Base-by-base conservation (phyloP, 2,113 vertebrate species). In the Salvelinus alpinus region DNA sequence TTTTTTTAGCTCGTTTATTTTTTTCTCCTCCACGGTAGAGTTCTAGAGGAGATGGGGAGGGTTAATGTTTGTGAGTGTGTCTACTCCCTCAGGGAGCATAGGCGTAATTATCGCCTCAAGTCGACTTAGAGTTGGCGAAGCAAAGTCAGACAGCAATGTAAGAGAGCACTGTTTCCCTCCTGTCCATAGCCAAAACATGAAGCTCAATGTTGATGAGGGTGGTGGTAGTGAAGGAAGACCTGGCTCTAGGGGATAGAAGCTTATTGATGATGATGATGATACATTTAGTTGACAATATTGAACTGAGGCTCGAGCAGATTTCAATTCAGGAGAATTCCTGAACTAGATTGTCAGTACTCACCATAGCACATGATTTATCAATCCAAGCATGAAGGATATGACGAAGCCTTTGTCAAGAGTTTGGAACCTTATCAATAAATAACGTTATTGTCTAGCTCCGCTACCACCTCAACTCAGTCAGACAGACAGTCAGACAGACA, bases 1-100 rank as follows among this genome's bases (percentile, higher is more conserved):
- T 93, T 92, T 91, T 89, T 87, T 91, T 91, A 87, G 76, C 78
- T 78, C 64, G 54, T 84, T 65, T 82, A 54, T 73, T 72, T 71
- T 68, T 65, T 44, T 25, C 48, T 18, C 8, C 54, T 69, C 73
- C 76, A 76, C 80, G 86, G 82, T 84, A 83, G 38, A 80, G 79
- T 73, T 80, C 51, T 54, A 54, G 16, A 18, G 51, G 3, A 18
- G 51, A 54, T 16, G 51, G 51, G 18, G 65, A 47, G 62, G 51
- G 72, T 83, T 85, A 64, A 77, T 91, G 85, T 92, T 88, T 89
- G 57, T 60, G 78, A 74, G 77, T 79, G 8, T 83, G 84, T 85
- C 76, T 78, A 81, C 70, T 80, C 73, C 71, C 82, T 72, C 25
- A 59, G 84, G 86, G 82, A 31, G 71, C 71, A 64, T 69, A 64